Conservation (phyloP, 2,113 vertebrate genomes). For the Prionailurus bengalensis region DNA sequence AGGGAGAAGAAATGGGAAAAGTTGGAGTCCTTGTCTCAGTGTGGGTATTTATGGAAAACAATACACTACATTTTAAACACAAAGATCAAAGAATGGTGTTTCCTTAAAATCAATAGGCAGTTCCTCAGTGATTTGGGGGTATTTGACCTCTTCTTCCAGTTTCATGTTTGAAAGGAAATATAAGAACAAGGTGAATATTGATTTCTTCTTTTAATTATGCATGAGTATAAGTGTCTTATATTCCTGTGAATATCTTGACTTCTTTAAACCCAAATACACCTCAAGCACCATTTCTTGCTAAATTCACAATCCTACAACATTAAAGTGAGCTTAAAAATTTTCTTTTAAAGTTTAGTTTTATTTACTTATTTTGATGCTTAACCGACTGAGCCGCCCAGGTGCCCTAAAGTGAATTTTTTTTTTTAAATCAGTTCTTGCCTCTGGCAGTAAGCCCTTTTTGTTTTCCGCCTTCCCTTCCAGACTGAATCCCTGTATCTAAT, state of each 20-base stretch:
- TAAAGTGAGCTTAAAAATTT: not conserved
- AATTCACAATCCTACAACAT: constrained; percentile 25
- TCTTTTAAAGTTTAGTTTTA: too few species aligned
- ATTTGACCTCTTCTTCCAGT: constrained; percentile 62
- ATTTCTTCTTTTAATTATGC: constrained; percentile 76
- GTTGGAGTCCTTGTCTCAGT: not conserved
- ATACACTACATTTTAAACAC: constrained; percentile 34
- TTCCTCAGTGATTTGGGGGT: constrained; percentile 44
- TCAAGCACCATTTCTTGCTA: constrained; percentile 45
- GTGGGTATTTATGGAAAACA: constrained; percentile 50
- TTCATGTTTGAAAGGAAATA: constrained; percentile 72
- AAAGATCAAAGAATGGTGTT: constrained; percentile 57
- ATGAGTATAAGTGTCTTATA: constrained; percentile 41
- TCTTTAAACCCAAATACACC: constrained; percentile 42
- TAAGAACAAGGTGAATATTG: constrained; percentile 65
- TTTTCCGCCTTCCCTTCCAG: not conserved
- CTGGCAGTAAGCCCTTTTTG: not conserved
- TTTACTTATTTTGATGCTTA: too few species aligned
- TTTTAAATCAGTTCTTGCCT: not conserved
- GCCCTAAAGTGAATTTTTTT: not conserved
- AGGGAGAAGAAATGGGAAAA: constrained; percentile 48
- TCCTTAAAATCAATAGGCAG: constrained; percentile 58
- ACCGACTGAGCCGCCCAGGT: too few species aligned
- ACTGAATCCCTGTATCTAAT: not conserved
- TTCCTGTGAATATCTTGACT: constrained; percentile 30